A percentile compares a stretch with the other conserved stretches of the same genome.
phyloP scores from a whole-genome alignment of 2,113 vertebrate genomes.

The Ciconia maguari region DNA sequence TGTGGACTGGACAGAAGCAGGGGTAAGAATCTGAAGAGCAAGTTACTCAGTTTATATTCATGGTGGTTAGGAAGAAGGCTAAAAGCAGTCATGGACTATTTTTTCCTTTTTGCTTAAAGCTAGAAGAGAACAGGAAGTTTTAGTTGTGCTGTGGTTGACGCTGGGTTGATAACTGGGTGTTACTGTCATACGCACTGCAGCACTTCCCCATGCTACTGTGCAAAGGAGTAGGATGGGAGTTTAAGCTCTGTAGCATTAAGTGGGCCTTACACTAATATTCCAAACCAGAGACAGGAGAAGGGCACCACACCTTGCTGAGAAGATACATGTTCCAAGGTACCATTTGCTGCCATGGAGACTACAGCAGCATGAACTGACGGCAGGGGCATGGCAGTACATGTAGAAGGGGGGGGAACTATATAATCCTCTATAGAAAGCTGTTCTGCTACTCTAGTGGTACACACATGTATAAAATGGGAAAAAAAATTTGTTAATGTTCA shows the following conservation, averaged over 20 bases:
- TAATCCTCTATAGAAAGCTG: neutral
- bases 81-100: neutral
- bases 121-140: neutral
- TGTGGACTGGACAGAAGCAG: conserved; percentile 94
- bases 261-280: neutral
- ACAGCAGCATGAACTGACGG: neutral
- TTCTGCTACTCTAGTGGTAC: neutral
- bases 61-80: neutral
- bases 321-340: neutral
- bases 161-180: neutral
- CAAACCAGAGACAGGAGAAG: fast-evolving
- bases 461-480: fast-evolving
- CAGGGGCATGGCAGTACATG: neutral
- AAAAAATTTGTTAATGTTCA: neutral
- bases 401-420: neutral
- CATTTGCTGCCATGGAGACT: neutral
- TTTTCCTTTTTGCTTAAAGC: neutral
- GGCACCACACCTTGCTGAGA: neutral
- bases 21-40: conserved; percentile 78
- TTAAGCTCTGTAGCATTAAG: neutral
- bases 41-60: neutral
- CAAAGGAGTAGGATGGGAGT: neutral
- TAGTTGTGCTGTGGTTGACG: neutral
- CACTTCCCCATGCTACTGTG: neutral
- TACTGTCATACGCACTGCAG: neutral